Conservation (phyloP, 2,888 invertebrate species). For the Apamea anceps region DNA sequence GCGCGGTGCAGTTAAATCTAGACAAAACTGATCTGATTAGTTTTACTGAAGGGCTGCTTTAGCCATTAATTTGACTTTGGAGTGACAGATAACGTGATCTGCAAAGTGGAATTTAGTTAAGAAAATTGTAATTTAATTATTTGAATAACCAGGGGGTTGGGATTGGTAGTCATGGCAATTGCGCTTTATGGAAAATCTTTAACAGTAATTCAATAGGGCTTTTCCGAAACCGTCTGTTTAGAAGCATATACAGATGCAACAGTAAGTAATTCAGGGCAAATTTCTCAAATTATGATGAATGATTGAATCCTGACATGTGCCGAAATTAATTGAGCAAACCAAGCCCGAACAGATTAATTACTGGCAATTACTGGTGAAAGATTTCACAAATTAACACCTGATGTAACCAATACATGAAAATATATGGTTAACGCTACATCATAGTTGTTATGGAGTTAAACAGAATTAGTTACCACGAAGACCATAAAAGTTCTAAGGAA, state of each 20-base stretch:
- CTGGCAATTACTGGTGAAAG: conserved; percentile 18
- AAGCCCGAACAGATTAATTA: conserved; percentile 19
- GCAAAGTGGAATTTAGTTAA: conserved; percentile 1
- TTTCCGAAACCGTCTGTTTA: background rate
- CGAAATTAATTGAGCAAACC: conserved; percentile 33
- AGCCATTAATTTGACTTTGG: conserved; percentile 13
- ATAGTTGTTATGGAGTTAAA: conserved; percentile 5
- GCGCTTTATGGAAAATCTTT: background rate
- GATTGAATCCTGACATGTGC: conserved; percentile 16
- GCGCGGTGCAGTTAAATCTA: conserved; percentile 73
- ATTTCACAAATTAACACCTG: conserved; percentile 17
- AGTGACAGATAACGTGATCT: conserved; percentile 13
- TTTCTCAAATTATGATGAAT: conserved; percentile 16
- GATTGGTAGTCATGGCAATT: background rate
- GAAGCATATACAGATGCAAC: background rate
- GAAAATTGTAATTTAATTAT: conserved; percentile 9
- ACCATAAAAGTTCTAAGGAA: conserved; percentile 36
- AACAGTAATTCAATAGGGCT: background rate
- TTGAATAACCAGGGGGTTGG: background rate
- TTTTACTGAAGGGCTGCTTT: conserved; percentile 9
- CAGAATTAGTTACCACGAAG: conserved; percentile 24
- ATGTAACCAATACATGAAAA: conserved; percentile 10
- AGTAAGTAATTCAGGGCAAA: background rate
- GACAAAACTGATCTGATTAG: conserved; percentile 71
- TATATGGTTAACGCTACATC: background rate